These are phyloP conservation scores for Hypsopygia costalis DNA, from an alignment of 2,888 invertebrate species.

Conservation along the genomic window DNA sequence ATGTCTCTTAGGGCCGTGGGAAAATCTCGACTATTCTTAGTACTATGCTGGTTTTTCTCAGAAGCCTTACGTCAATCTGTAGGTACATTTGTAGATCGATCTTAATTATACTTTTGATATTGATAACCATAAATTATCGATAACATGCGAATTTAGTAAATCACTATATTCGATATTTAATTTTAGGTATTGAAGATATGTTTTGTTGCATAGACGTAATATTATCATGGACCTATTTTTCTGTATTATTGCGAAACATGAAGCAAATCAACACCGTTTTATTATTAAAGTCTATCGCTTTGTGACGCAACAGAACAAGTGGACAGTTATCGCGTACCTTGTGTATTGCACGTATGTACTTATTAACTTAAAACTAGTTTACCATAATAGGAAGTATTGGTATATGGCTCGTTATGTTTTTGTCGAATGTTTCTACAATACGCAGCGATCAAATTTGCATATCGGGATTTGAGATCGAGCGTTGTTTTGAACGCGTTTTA, in stretches of 20 bases:
- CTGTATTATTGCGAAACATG: neutral
- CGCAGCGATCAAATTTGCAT: too few relatives aligned
- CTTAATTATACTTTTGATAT: too few relatives aligned
- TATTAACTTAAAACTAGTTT: neutral
- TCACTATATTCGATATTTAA: neutral
- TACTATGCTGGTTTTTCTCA: conserved; percentile 37
- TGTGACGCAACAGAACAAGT: neutral
- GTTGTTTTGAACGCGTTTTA: too few relatives aligned
- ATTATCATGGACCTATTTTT: neutral
- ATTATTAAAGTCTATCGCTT: neutral
- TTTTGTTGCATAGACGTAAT: neutral
- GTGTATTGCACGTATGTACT: neutral
- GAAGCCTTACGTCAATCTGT: conserved; percentile 29
- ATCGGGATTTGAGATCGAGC: too few relatives aligned
- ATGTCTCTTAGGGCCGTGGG: conserved; percentile 41
- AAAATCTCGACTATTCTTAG: conserved; percentile 36
- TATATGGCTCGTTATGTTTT: too few relatives aligned
- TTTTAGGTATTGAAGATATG: too few relatives aligned
- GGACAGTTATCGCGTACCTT: neutral
- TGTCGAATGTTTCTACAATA: too few relatives aligned
- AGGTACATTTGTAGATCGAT: conserved; percentile 15
- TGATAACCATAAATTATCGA: neutral
- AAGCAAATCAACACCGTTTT: neutral
- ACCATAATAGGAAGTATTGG: neutral
- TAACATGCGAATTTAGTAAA: neutral